Base-by-base conservation (phyloP, 2,888 invertebrate genomes). In the Tridacna crocea region DNA sequence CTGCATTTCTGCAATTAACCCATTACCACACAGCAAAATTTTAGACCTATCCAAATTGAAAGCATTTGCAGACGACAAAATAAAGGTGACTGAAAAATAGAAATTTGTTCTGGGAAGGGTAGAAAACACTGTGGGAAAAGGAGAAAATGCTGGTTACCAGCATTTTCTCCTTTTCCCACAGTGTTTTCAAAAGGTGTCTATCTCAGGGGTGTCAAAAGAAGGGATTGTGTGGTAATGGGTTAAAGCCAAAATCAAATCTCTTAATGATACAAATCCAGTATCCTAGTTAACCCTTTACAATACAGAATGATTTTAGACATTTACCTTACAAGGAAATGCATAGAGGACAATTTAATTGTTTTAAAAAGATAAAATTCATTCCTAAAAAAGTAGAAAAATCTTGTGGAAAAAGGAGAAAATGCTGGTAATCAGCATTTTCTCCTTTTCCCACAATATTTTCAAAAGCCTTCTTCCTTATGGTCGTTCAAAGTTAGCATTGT, bases 331-430 rank as follows among this genome's bases (percentile, higher is more conserved):
- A 60, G n/a, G 60, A 60, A 15, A 15, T 60, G 13, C 11, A n/a
- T 10, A 15, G 60, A 15, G 60, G 10, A 15, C 13, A n/a, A 12
- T 60, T 60, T n/a, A n/a, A n/a, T n/a, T n/a, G n/a, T n/a, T n/a
- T n/a, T n/a, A n/a, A n/a, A n/a, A 60, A 22, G 10, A 60, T 22
- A n/a, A 60, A 11, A 15, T 15, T 10, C 12, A n/a, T 60, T 11
- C n/a, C n/a, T 60, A n/a, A 15, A 60, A 60, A 60, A 15, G 60
- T 60, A n/a, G 10, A 15, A 60, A 60, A 60, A 60, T n/a, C 12
- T 60, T 60, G 60, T 60, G 60, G 60, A 10, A 60, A 60, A 15
- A n/a, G 60, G n/a, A 60, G 60, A 60, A 60, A 60, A 15, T 60
- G n/a, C 60, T 60, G 17, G n/a, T 60, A n/a, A 60, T 10, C 22